Evolutionary conservation across 92 coral and sea anemone species (phyloP), one percentile per base, ranked within the genome.

Genomic region (Epizoanthus ramosus): DNA sequence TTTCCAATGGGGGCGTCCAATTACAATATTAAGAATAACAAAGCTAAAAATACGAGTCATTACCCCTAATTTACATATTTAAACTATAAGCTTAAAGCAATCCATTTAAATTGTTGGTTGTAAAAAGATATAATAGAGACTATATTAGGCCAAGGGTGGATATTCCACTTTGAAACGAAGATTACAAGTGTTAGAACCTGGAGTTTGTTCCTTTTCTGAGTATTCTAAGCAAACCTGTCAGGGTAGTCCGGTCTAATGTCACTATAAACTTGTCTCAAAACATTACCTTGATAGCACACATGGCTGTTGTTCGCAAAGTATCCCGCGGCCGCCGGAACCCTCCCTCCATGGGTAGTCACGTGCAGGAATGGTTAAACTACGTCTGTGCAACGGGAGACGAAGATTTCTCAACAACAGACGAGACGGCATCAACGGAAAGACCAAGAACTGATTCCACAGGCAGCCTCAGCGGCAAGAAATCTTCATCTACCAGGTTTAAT

Each of bases 311-410:
- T 24, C 98, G 95, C 52, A 96, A 96, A 79, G 99, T 96, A 19
- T 86, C 97, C 14, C 93, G 99, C 37, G 99, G 99, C 57, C 90
- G 97, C 28, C 90, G 99, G 33, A 96, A 93, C 80, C 99, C 99
- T 52, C 99, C 99, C 1, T 94, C 99, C 14, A 96, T 96, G 99
- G 99, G 99, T 33, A 96, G 99, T 68, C 90, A 90, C 28, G 99
- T 94, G 52, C 91, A 92, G 83, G 99, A 96, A 69, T 96, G 99
- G 99, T 86, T 96, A 12, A 90, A 91, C 79, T 96, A 96, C 84
- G 99, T 96, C 22, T 96, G 98, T 70, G 98, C 99, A 23, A 94
- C 95, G 64, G 94, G 94, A 25, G 90, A 93, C 23, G 94, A 90
- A 68, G 95, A 94, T 80, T 80, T 90, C 74, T 83, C 89, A 57